Evolutionary conservation across 2,888 invertebrate genomes (phyloP), one percentile per base, ranked within the genome.

Genomic region (Listrodromus nycthemerus): DNA sequence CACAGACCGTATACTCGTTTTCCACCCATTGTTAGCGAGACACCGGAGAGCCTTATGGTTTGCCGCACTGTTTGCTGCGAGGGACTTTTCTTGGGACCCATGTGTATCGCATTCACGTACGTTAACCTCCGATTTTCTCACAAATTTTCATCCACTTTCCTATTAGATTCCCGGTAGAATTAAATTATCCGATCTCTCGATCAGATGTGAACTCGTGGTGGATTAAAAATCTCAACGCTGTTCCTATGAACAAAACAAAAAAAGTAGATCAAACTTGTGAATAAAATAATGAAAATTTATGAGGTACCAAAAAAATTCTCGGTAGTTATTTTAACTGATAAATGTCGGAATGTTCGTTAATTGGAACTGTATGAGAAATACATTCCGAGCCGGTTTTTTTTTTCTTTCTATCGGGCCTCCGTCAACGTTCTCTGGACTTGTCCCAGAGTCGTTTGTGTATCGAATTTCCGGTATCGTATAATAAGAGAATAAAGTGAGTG

Each of bases 1-100:
- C 74, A 73, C 50, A 73, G 69, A 76, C 63, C 81, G 65, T 61
- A 52, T 16, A 27, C 24, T 61, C 66, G 65, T 83, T 84, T 78
- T 84, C 78, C 78, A 84, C 78, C 84, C 71, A 84, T 84, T 84
- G 84, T 84, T 84, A 70, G 71, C 66, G 37, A 80, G 37, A 78
- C 70, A 66, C 70, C 70, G 70, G 45, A 61, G 67, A 30, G 30
- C 58, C 77, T 77, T 81, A 84, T 78, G 66, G 78, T 84, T 84
- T 75, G 82, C 84, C 74, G 82, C 84, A 75, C 78, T 82, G 74
- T 16, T 83, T 83, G 80, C 75, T 50, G 48, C 69, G 80, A 71
- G 66, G 70, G 27, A 63, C 41, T 37, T 24, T 33, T 19, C 69
- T 37, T 30, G 27, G 13, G 41, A 66, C 45, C 10, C 27, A 48